Percentiles rank a stretch among this genome's conserved stretches.
phyloP scores from a whole-genome alignment of 2,113 vertebrate genomes.

The Probosciger aterrimus region DNA sequence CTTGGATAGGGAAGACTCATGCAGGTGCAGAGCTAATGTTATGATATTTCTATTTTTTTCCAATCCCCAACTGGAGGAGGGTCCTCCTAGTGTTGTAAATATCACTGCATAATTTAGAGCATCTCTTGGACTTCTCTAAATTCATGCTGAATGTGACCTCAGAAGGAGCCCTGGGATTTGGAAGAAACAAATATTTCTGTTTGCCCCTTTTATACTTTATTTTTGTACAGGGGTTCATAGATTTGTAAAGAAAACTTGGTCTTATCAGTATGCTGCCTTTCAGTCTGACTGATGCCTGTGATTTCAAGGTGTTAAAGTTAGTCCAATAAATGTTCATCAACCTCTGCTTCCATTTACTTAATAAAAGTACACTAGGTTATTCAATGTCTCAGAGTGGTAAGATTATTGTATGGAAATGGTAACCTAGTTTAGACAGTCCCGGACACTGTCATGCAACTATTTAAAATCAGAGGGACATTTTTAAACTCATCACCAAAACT shows the following conservation, averaged over 20 bases:
- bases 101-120: slow-evolving; percentile 9
- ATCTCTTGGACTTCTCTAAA: background rate
- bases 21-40: background rate
- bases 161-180: slow-evolving; percentile 28
- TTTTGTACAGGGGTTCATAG: slow-evolving; percentile 53
- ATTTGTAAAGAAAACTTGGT: slow-evolving; percentile 52
- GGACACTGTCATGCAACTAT: background rate
- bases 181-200: slow-evolving; percentile 21
- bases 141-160: slow-evolving; percentile 28
- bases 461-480: background rate
- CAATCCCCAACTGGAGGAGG: background rate
- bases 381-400: slow-evolving; percentile 29
- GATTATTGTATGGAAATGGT: slow-evolving; percentile 32
- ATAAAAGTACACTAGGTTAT: slow-evolving; percentile 49
- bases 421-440: background rate
- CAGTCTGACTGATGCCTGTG: slow-evolving; percentile 52
- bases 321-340: slow-evolving; percentile 57
- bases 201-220: slow-evolving; percentile 52
- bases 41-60: accelerated
- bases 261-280: slow-evolving; percentile 42
- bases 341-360: slow-evolving; percentile 51
- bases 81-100: slow-evolving; percentile 34
- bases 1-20: background rate
- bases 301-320: slow-evolving; percentile 46
- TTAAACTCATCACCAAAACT: background rate